Evolutionary conservation across 2,113 vertebrate species (phyloP).

Genomic region (Eulemur rufifrons): DNA sequence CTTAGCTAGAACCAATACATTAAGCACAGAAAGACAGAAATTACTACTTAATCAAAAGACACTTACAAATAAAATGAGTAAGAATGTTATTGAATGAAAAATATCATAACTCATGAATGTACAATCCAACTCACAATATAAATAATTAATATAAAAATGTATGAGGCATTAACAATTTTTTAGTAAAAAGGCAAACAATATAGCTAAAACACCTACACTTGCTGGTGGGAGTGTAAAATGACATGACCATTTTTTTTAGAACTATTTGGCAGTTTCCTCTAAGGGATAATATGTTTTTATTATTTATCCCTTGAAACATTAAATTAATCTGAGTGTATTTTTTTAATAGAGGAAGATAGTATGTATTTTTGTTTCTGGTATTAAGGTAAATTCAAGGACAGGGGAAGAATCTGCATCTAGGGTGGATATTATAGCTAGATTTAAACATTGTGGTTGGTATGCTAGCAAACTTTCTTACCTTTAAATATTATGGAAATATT

Average conservation of each 20-base stretch:
- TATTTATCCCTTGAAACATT: background rate
- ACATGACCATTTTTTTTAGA: background rate
- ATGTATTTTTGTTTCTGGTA: background rate
- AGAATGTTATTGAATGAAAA: background rate
- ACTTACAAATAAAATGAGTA: background rate
- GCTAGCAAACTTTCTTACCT: background rate
- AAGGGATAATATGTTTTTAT: background rate
- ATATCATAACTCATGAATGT: background rate
- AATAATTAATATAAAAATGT: background rate
- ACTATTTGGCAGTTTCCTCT: background rate
- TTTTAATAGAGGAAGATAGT: background rate
- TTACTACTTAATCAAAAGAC: background rate
- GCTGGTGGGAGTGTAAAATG: background rate
- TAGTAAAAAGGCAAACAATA: background rate
- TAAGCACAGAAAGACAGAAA: background rate
- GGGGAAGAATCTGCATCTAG: background rate
- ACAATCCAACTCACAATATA: background rate
- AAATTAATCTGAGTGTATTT: background rate
- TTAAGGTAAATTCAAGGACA: background rate
- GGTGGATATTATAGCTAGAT: background rate
- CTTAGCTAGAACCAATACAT: background rate
- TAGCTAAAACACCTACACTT: background rate
- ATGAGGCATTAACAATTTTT: background rate
- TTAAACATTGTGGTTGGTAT: background rate
- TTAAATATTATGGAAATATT: background rate